These are phyloP conservation scores for Columbina picui DNA, from an alignment of 2,113 vertebrate species.

Conservation along the genomic window DNA sequence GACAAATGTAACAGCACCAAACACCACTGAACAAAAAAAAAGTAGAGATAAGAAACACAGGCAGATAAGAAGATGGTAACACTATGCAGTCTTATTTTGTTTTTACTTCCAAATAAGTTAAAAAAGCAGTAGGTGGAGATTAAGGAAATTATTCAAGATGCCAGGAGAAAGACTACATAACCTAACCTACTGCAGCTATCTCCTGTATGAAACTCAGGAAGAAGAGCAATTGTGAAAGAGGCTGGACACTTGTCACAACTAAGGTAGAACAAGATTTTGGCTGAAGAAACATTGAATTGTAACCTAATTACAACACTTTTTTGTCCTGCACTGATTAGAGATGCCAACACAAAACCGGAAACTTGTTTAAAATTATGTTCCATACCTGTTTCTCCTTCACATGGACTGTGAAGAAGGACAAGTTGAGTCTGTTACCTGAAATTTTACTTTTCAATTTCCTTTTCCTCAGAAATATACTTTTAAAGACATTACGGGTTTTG, in stretches of 20 bases:
- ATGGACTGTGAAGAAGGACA: background rate
- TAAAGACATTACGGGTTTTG: background rate
- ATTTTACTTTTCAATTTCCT: background rate
- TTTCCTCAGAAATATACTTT: background rate
- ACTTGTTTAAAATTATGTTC: background rate
- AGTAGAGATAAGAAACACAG: background rate
- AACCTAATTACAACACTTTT: background rate
- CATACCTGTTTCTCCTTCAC: background rate
- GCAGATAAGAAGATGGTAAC: slow-evolving; percentile 4
- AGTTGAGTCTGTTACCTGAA: background rate
- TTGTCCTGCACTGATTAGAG: background rate
- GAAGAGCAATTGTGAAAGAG: background rate
- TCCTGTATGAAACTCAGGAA: background rate
- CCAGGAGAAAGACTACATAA: background rate
- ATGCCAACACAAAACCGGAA: background rate
- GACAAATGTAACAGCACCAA: background rate
- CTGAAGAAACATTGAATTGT: background rate
- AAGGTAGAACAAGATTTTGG: background rate
- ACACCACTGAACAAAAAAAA: background rate
- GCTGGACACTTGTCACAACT: background rate
- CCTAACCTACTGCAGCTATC: background rate
- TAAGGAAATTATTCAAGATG: background rate
- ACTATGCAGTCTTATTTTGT: background rate
- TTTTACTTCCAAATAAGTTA: background rate
- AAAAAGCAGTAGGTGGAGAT: background rate